Evolutionary conservation across 2,113 vertebrate genomes (phyloP).

Genomic region (Probosciger aterrimus): DNA sequence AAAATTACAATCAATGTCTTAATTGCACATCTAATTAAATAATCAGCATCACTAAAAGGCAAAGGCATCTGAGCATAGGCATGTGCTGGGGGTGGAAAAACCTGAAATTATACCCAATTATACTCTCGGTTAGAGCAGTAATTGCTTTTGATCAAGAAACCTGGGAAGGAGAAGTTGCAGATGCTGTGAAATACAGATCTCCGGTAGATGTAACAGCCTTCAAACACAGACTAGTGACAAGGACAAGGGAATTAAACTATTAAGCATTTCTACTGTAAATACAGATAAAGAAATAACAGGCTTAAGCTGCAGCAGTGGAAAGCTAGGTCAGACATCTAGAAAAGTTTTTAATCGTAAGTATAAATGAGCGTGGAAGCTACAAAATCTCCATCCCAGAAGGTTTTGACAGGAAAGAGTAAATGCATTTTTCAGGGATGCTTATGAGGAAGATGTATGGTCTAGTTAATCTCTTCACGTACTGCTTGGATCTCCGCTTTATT

Average conservation of each 20-base stretch:
- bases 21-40: constrained; percentile 64
- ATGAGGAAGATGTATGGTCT: not conserved
- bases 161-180: not conserved
- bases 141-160: constrained; percentile 12
- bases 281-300: not conserved
- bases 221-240: not conserved
- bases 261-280: not conserved
- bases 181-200: not conserved
- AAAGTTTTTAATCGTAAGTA: not conserved
- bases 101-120: constrained; percentile 59
- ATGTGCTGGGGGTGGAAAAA: constrained; percentile 38
- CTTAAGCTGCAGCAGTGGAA: not conserved
- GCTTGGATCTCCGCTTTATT: not conserved
- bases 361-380: not conserved
- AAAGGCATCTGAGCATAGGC: constrained; percentile 23
- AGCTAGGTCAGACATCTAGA: not conserved
- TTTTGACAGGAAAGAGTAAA: not conserved
- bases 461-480: not conserved
- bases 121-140: constrained; percentile 31
- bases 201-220: not conserved
- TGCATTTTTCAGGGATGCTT: not conserved
- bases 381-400: not conserved
- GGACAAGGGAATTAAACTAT: not conserved
- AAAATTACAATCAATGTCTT: constrained; percentile 61
- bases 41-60: constrained; percentile 57